A percentile compares a stretch with the other conserved stretches of the same genome.
phyloP scores from a whole-genome alignment of 2,113 vertebrate genomes.

The Poicephalus gulielmi region DNA sequence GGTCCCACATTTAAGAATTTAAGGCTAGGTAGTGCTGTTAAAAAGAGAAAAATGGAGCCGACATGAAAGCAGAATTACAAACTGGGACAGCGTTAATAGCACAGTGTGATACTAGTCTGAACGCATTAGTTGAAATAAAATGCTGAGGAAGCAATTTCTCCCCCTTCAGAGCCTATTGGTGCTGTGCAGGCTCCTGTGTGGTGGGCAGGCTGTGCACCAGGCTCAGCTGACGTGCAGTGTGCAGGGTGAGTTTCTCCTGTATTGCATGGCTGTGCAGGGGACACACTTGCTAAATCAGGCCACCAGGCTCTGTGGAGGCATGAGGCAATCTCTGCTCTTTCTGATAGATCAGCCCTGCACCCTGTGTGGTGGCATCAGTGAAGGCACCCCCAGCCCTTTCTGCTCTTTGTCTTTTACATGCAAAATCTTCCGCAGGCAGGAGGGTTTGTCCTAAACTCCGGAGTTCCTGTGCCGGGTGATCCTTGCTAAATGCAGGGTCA shows the following conservation, averaged over 20 bases:
- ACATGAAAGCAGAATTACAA: slow-evolving; percentile 46
- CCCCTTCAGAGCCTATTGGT: neutral
- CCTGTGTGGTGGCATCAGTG: neutral
- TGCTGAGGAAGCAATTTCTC: slow-evolving; percentile 47
- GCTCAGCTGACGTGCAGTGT: rapidly evolving
- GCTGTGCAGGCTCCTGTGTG: neutral
- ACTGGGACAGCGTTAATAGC: slow-evolving; percentile 20
- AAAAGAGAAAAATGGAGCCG: slow-evolving; percentile 55
- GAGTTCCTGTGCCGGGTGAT: neutral
- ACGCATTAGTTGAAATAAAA: slow-evolving; percentile 42
- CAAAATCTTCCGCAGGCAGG: neutral
- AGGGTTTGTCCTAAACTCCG: neutral
- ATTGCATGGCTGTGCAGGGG: rapidly evolving
- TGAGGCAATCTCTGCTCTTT: neutral
- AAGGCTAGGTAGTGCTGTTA: slow-evolving; percentile 19
- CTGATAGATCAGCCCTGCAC: neutral
- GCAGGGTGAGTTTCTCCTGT: neutral
- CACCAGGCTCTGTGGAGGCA: neutral
- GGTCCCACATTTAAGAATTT: slow-evolving; percentile 7
- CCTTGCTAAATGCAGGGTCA: neutral
- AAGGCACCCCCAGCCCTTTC: neutral
- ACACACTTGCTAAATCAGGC: neutral
- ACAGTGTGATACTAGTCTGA: slow-evolving; percentile 2
- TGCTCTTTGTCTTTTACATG: neutral
- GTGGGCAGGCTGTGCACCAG: neutral